Conservation (phyloP, 2,113 vertebrate genomes). For the Otolemur garnettii region DNA sequence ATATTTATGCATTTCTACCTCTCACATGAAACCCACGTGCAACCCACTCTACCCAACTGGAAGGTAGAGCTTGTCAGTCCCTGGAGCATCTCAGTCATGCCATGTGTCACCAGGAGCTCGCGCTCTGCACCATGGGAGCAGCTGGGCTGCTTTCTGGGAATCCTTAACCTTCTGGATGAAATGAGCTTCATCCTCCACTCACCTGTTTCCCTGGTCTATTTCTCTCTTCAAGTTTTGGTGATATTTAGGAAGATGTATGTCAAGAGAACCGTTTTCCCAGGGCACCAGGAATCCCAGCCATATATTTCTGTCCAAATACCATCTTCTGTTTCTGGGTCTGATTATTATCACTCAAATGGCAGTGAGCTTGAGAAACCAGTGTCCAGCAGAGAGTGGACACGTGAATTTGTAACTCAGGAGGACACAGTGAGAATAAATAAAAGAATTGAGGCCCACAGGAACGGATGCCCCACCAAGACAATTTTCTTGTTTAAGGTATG, state of each 20-base stretch:
- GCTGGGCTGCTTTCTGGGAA: neutral
- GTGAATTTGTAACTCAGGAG: neutral
- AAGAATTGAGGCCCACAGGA: neutral
- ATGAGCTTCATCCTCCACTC: neutral
- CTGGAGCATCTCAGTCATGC: rapidly evolving
- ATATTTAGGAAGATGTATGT: neutral
- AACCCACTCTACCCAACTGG: too few relatives aligned
- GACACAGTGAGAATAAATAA: neutral
- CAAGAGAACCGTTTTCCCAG: rapidly evolving
- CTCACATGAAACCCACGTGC: rapidly evolving
- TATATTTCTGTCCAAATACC: neutral
- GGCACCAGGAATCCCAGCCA: neutral
- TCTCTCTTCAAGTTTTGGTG: neutral
- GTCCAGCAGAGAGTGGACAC: neutral
- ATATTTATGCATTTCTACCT: neutral
- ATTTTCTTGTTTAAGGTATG: rapidly evolving
- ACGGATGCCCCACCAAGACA: neutral
- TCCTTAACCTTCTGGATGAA: slow-evolving; percentile 30
- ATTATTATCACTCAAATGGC: rapidly evolving
- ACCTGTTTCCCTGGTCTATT: neutral
- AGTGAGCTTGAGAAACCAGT: neutral
- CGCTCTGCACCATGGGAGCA: rapidly evolving
- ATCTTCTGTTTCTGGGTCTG: neutral
- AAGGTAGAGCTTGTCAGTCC: rapidly evolving
- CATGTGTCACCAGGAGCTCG: rapidly evolving